Conservation (phyloP, 1,140 invertebrate genomes). For the Rhynchophorus ferrugineus region DNA sequence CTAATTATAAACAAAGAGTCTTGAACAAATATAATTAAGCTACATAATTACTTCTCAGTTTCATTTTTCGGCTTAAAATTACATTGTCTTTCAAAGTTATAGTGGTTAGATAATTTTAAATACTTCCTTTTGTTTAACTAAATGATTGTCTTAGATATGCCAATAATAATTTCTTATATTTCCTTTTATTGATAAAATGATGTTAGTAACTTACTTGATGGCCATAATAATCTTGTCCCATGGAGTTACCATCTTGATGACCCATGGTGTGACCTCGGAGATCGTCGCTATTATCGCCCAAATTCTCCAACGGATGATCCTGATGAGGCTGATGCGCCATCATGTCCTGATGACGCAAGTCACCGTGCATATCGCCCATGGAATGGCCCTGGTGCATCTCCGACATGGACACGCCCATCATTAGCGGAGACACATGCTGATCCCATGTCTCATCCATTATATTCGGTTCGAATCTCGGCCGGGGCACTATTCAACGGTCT, state of each 20-base stretch:
- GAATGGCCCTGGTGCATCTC: constrained; percentile 32
- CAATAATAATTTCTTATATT: no score
- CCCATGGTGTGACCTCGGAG: constrained; percentile 7
- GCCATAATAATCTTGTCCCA: constrained; percentile 13
- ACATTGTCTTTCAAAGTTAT: no score
- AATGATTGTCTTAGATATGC: no score
- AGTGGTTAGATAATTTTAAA: no score
- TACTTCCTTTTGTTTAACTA: no score
- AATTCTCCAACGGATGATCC: constrained; percentile 4
- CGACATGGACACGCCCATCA: constrained; percentile 38
- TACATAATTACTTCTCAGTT: no score
- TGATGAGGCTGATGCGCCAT: constrained; percentile 4
- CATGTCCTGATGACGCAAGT: constrained; percentile 26
- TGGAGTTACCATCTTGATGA: constrained; percentile 3
- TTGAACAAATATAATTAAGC: no score
- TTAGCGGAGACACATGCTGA: constrained; percentile 38
- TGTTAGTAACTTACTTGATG: constrained; percentile 20
- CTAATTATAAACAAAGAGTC: no score
- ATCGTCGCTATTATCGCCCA: constrained; percentile 17
- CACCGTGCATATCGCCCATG: constrained; percentile 26
- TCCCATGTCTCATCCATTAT: constrained; percentile 42
- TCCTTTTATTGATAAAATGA: no score
- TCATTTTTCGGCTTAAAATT: no score
- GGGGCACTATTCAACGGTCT: constrained; percentile 4
- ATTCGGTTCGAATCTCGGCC: constrained; percentile 6